phyloP scores from a whole-genome alignment of 1,140 invertebrate genomes.

The Bombus superbus region DNA sequence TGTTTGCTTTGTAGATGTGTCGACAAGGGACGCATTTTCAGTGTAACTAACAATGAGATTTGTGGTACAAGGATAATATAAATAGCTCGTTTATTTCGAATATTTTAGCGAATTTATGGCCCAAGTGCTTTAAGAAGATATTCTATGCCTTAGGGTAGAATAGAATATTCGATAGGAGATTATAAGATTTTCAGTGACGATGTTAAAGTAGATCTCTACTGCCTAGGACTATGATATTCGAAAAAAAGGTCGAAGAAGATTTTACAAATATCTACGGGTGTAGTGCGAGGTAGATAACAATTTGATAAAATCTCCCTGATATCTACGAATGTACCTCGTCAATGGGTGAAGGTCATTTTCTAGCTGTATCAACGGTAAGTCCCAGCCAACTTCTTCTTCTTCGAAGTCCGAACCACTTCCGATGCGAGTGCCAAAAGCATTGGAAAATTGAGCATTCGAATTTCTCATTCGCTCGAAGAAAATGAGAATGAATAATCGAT shows the following conservation, averaged over 20 bases:
- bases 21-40: background rate
- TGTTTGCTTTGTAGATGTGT: background rate
- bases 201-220: too few species aligned
- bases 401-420: conserved; percentile 83
- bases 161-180: too few species aligned
- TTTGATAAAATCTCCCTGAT: background rate
- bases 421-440: conserved; percentile 80
- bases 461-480: conserved; percentile 54
- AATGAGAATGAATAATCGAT: background rate
- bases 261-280: too few species aligned
- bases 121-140: background rate
- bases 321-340: conserved; percentile 74
- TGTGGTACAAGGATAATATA: background rate
- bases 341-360: conserved; percentile 83
- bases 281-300: too few species aligned
- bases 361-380: conserved; percentile 83
- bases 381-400: conserved; percentile 83
- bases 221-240: too few species aligned
- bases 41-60: too few species aligned
- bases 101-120: background rate
- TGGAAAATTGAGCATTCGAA: conserved; percentile 76
- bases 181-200: too few species aligned
- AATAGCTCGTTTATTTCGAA: background rate
- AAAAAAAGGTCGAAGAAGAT: too few species aligned
- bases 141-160: too few species aligned